Base-by-base conservation (phyloP, 2,113 vertebrate species). In the Eonycteris spelaea region DNA sequence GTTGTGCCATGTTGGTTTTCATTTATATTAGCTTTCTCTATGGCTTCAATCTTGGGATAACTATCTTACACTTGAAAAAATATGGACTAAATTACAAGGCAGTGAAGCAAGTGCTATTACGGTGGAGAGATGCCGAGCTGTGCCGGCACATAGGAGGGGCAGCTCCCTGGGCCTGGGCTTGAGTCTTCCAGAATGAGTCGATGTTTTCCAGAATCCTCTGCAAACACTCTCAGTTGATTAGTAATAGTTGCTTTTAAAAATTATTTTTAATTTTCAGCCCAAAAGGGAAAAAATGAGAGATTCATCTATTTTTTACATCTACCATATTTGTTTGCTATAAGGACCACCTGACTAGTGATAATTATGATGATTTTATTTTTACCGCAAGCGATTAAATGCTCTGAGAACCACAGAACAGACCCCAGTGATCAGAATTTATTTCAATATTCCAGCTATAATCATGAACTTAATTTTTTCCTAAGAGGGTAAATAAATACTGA, bases 401-500 rank as follows among this genome's bases (percentile, higher is more conserved):
- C n/a, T 16, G 45, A 71, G 19, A 93, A 75, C 38, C 73, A 75
- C 21, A 77, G 77, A 55, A n/a, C 30, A 87, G 53, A 95, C 1
- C 22, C 7, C 38, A 18, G 38, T 67, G 48, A 45, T 74, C 57
- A 80, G 63, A 68, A 73, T 65, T 91, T 92, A 78, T 78, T 83
- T 77, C 8, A 83, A 48, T 30, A 68, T 74, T 86, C 43, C 57
- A 70, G 24, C 43, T 74, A 7, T 12, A 9, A 40, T 88, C 33
- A 59, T 24, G 8, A 86, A 82, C 22, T 43, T 90, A 57, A 84
- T 83, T 40, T 22, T 75, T 67, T 59, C 33, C 71, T 59, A 24
- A 4, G 59, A 92, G 86, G 48, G 61, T 55, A 67, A 75, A 61
- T 28, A 90, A 85, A 70, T 92, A 40, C 61, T 78, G 88, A 92